Base-by-base conservation (phyloP, 1,140 invertebrate genomes). In the Hermetia illucens region DNA sequence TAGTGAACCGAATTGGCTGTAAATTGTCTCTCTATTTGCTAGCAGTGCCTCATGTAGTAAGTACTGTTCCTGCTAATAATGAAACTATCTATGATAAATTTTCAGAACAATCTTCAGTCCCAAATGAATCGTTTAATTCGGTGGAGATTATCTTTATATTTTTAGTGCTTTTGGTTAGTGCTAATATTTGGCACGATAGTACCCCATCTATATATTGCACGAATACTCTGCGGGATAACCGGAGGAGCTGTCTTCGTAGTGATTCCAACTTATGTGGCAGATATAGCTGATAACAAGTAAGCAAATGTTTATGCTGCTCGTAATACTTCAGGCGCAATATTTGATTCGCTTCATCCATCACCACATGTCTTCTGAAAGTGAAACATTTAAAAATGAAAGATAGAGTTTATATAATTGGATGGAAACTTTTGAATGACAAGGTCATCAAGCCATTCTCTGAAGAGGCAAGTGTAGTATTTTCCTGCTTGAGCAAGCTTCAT, bases 251-350 rank as follows among this genome's bases (percentile, higher is more conserved):
- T 53, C 0, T 65, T 59, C 25, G 35, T 55, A n/a, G 50, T 65
- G 0, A 34, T 65, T 2, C 64, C 66, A 0, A 55, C 58, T 15
- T 68, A 58, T 20, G 52, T 65, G 1, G 55, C 58, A 3, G 66
- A 68, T 41, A 50, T 68, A 2, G 47, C 61, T 4, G 54, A 58
- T 20, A 50, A 43, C 30, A 42, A 35, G 55, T 58, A 17, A 40
- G 41, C n/a, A n/a, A n/a, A n/a, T n/a, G n/a, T n/a, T n/a, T n/a
- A n/a, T n/a, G n/a, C n/a, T n/a, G n/a, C n/a, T n/a, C n/a, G n/a
- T n/a, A n/a, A n/a, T n/a, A n/a, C n/a, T n/a, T n/a, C n/a, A n/a
- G n/a, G n/a, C n/a, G n/a, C n/a, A n/a, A n/a, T n/a, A n/a, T n/a
- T n/a, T n/a, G n/a, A n/a, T n/a, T n/a, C n/a, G n/a, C n/a, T n/a